Conservation (phyloP, 2,888 invertebrate species). For the Heteromyza rotundicornis region DNA sequence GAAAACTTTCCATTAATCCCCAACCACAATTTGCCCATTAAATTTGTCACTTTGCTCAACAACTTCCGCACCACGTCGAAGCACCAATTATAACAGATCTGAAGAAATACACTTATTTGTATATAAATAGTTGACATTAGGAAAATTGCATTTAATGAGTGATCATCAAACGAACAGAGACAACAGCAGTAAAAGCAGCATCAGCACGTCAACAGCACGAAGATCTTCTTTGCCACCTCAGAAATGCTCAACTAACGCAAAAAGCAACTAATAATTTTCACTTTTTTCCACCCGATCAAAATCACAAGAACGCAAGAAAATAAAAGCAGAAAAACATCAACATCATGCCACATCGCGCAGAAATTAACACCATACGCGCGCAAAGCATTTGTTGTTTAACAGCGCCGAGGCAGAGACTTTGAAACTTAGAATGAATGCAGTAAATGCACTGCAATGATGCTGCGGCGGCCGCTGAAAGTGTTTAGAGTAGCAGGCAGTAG, state of each 20-base stretch:
- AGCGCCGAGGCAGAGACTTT: neutral
- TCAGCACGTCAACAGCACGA: neutral
- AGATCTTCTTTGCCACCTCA: too few species aligned
- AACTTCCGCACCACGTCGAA: too few species aligned
- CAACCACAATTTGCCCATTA: too few species aligned
- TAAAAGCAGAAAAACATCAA: neutral
- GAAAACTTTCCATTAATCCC: too few species aligned
- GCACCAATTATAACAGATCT: too few species aligned
- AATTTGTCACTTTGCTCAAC: too few species aligned
- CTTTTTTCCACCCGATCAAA: neutral
- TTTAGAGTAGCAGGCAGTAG: too few species aligned
- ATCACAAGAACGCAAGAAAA: neutral
- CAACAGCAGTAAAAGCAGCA: neutral
- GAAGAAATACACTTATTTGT: too few species aligned
- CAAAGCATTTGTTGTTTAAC: neutral
- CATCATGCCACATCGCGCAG: neutral
- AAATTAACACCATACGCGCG: neutral
- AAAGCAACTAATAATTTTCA: constrained; percentile 4
- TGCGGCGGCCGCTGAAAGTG: neutral
- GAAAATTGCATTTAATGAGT: neutral
- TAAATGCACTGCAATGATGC: neutral
- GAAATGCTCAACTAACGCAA: neutral
- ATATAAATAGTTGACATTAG: neutral
- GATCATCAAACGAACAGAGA: neutral
- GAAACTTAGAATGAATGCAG: too few species aligned